Base-by-base conservation (phyloP, 2,797 vertebrate species). In the Cottoperca gobio region DNA sequence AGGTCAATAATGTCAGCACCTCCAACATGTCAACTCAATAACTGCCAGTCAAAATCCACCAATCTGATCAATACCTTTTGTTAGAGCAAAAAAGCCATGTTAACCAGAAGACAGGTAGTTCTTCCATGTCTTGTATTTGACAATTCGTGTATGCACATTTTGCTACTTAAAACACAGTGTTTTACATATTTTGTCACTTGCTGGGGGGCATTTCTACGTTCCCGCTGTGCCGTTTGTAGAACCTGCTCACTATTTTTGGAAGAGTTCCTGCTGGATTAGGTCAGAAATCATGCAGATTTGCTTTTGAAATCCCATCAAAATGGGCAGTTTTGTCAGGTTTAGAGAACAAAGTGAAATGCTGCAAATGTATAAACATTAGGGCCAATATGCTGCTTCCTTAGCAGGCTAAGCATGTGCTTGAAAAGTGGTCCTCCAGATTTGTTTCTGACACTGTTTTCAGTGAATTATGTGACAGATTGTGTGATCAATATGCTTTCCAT, bases 401-500 rank as follows among this genome's bases (percentile, higher is more conserved):
- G 74, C 48, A 83, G 69, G 62, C 70, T 21, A 55, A 78, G 66
- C 78, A 72, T 82, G 70, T 78, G 68, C 65, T 71, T 58, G 52
- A 79, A 78, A 79, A 78, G 58, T 68, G 64, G 43, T 64, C 71
- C 67, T 74, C 75, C 87, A 73, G 77, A 86, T 83, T 85, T 83
- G 61, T 86, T 86, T 65, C 48, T 77, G 63, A 82, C 69, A 83
- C 76, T 68, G 52, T 85, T 87, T 76, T 54, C 69, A 81, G 57
- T 79, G 63, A 85, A 81, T 86, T 67, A 76, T 78, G 69, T 80
- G 84, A 81, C 87, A 87, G 75, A 82, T 74, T 78, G 67, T 73
- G 57, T 79, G 66, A 88, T 89, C 87, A 87, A 88, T 88, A 86
- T 88, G 62, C 70, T 84, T 88, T 87, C 72, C 72, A 78, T 85